Evolutionary conservation across 2,888 invertebrate species (phyloP).

Genomic region (Nymphalis urticae): DNA sequence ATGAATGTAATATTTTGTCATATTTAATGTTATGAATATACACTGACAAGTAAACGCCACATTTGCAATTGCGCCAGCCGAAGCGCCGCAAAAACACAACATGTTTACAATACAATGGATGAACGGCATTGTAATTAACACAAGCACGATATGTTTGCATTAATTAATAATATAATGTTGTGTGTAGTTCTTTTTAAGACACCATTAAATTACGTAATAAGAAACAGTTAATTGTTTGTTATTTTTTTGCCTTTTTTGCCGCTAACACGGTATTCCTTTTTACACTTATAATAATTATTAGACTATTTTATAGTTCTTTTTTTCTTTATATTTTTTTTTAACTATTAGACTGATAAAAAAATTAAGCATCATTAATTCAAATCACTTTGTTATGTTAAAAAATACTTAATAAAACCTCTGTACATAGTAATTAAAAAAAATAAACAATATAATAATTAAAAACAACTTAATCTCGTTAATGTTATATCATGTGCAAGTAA

Average conservation of each 20-base stretch:
- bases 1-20: background rate
- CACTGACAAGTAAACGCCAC: slow-evolving; percentile 15
- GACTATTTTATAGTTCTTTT: too few species aligned
- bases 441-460: too few species aligned
- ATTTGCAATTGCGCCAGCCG: slow-evolving; percentile 2
- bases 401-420: too few species aligned
- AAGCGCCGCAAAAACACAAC: slow-evolving; percentile 40
- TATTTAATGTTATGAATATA: background rate
- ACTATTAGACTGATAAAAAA: too few species aligned
- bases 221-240: background rate
- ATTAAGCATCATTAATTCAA: too few species aligned
- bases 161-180: slow-evolving; percentile 26
- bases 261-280: too few species aligned
- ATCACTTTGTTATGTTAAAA: too few species aligned
- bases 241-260: background rate
- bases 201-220: slow-evolving; percentile 8
- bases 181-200: slow-evolving; percentile 17
- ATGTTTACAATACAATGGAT: slow-evolving; percentile 35
- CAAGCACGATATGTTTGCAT: slow-evolving; percentile 30
- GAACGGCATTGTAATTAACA: slow-evolving; percentile 34
- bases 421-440: too few species aligned
- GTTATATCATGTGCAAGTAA: too few species aligned
- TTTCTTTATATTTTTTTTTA: too few species aligned
- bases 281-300: too few species aligned
- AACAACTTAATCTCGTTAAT: too few species aligned